Percentiles rank a stretch among this genome's conserved stretches.
These are phyloP conservation scores for Cnemophilus loriae DNA, from an alignment of 2,113 vertebrate species.

Conservation along the genomic window DNA sequence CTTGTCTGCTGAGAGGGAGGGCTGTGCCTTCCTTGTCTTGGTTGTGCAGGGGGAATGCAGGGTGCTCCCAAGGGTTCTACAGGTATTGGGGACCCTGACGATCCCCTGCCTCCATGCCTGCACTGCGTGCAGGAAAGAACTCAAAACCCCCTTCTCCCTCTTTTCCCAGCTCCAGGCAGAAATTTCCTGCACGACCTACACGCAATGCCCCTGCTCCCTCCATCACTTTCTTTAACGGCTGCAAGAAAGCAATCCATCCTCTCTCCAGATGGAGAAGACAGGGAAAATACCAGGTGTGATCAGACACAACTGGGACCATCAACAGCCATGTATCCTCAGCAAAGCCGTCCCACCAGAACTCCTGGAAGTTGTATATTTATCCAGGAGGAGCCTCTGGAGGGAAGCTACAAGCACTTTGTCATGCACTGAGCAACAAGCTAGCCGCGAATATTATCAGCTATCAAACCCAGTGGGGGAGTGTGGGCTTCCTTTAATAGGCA, in stretches of 20 bases:
- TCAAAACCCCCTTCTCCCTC: background rate
- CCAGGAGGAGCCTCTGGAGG: background rate
- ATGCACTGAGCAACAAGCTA: background rate
- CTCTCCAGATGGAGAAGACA: constrained; percentile 5
- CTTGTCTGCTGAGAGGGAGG: background rate
- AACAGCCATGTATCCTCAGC: background rate
- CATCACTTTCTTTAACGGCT: background rate
- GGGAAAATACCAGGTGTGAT: constrained; percentile 28
- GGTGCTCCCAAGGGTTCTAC: background rate
- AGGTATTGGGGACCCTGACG: accelerated
- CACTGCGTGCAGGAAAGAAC: background rate
- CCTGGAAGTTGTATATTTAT: constrained; percentile 36
- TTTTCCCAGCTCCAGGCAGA: background rate
- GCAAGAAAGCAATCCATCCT: constrained; percentile 5
- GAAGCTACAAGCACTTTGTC: constrained; percentile 24
- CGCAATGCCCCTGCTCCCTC: background rate
- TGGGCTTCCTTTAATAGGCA: background rate
- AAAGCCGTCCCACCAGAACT: constrained; percentile 29
- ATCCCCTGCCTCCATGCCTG: background rate
- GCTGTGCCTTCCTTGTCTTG: accelerated
- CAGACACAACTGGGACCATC: constrained; percentile 25
- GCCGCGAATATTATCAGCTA: background rate
- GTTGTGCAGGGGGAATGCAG: accelerated
- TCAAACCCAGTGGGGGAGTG: background rate
- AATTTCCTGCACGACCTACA: background rate